These are phyloP conservation scores for Brachyopa scutellaris DNA, from an alignment of 2,888 invertebrate species.

Conservation along the genomic window DNA sequence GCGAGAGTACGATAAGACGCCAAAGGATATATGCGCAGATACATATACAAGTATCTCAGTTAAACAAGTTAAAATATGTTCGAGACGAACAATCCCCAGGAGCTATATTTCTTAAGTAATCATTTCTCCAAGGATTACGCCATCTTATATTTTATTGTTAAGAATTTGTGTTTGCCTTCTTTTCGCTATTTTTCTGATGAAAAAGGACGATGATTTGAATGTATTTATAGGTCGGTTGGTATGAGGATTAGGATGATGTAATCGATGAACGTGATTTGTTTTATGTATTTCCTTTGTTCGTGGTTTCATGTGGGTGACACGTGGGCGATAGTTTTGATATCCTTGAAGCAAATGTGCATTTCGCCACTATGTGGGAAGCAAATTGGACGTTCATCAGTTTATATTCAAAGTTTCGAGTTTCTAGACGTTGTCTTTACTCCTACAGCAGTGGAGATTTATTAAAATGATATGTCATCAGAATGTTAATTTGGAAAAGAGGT, in stretches of 20 bases:
- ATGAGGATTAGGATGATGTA: slow-evolving; percentile 60
- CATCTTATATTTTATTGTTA: slow-evolving; percentile 20
- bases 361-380: too few relatives aligned
- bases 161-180: not conserved
- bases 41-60: slow-evolving; percentile 13
- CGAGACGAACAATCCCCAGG: too few relatives aligned
- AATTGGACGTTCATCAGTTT: too few relatives aligned
- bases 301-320: not conserved
- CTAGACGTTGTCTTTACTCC: too few relatives aligned
- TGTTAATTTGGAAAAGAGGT: too few relatives aligned
- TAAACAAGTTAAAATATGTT: slow-evolving; percentile 29
- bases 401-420: too few relatives aligned
- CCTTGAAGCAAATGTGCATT: slow-evolving; percentile 13
- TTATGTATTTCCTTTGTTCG: not conserved
- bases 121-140: slow-evolving; percentile 33
- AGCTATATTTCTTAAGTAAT: slow-evolving; percentile 30
- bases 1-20: not conserved
- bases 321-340: slow-evolving; percentile 25
- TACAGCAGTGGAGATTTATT: too few relatives aligned
- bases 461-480: too few relatives aligned
- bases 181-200: not conserved
- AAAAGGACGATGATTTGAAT: slow-evolving; percentile 23
- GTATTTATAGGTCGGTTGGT: slow-evolving; percentile 58
- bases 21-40: slow-evolving; percentile 14
- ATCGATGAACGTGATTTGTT: slow-evolving; percentile 43